phyloP scores from a whole-genome alignment of 2,888 invertebrate genomes.

The Polyommatus iphigenia region DNA sequence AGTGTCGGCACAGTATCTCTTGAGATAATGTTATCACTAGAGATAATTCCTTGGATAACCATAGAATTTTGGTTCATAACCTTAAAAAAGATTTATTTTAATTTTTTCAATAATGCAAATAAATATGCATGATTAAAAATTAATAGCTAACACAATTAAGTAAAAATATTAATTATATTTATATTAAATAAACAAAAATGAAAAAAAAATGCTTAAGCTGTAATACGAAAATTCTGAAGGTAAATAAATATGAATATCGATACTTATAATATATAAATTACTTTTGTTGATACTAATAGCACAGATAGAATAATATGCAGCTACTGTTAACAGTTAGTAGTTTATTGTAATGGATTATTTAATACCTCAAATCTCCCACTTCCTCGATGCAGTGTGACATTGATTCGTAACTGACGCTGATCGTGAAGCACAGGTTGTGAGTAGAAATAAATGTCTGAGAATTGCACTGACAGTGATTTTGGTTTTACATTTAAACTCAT shows the following conservation, averaged over 20 bases:
- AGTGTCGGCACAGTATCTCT: not conserved
- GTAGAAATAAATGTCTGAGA: constrained; percentile 80
- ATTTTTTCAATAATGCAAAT: no score
- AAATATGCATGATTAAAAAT: not conserved
- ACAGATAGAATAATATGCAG: no score
- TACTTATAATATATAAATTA: no score
- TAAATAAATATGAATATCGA: no score
- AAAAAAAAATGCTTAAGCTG: no score
- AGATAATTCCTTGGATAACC: not conserved
- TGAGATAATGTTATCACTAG: not conserved
- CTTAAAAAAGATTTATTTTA: not conserved
- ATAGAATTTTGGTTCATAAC: constrained; percentile 2
- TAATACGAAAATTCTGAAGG: no score
- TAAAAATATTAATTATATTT: no score
- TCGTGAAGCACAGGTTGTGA: constrained; percentile 80
- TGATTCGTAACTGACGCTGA: constrained; percentile 75
- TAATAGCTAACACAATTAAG: no score
- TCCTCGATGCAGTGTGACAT: constrained; percentile 81
- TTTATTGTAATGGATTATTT: no score
- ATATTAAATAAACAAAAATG: no score
- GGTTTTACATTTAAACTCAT: constrained; percentile 74
- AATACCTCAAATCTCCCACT: constrained; percentile 80
- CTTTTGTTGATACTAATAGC: no score
- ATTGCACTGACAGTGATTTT: constrained; percentile 84
- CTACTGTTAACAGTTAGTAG: no score